A percentile compares a stretch with the other conserved stretches of the same genome.
These are phyloP conservation scores for Hedya salicella DNA, from an alignment of 2,888 invertebrate species.

Conservation along the genomic window DNA sequence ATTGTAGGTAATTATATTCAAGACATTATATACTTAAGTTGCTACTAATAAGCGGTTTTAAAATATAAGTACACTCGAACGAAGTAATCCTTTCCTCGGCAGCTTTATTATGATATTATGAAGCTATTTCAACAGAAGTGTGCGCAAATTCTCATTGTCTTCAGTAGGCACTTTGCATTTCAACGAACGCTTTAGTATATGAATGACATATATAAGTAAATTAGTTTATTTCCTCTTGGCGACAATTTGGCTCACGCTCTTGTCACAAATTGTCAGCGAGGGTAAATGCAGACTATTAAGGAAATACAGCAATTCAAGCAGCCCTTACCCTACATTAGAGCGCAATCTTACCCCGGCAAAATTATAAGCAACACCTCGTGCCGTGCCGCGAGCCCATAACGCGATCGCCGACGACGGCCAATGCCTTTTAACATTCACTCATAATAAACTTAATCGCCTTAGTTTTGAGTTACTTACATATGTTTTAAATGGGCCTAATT, in stretches of 20 bases:
- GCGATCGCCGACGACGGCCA: slow-evolving; percentile 44
- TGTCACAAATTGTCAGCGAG: slow-evolving; percentile 83
- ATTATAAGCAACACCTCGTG: slow-evolving; percentile 83
- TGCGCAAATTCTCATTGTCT: slow-evolving; percentile 44
- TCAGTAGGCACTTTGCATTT: slow-evolving; percentile 63
- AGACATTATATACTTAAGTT: not conserved
- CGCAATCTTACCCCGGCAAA: slow-evolving; percentile 80
- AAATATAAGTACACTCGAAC: slow-evolving; percentile 8
- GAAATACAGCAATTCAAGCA: slow-evolving; percentile 84
- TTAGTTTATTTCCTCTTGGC: slow-evolving; percentile 84
- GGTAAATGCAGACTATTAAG: slow-evolving; percentile 85
- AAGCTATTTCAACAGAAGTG: slow-evolving; percentile 23
- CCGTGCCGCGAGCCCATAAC: slow-evolving; percentile 79
- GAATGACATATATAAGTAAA: slow-evolving; percentile 79
- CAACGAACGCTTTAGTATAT: slow-evolving; percentile 67
- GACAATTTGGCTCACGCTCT: slow-evolving; percentile 83
- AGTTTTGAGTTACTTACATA: slow-evolving; percentile 22
- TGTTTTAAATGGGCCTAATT: not conserved
- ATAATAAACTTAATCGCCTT: slow-evolving; percentile 23
- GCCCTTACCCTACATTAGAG: slow-evolving; percentile 82
- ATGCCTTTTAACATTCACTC: slow-evolving; percentile 27
- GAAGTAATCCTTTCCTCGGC: slow-evolving; percentile 6
- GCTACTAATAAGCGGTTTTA: not conserved
- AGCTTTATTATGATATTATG: slow-evolving; percentile 25
- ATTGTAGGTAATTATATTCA: not conserved